These are phyloP conservation scores for Lithophane semibrunnea DNA, from an alignment of 2,888 invertebrate species.

Conservation along the genomic window DNA sequence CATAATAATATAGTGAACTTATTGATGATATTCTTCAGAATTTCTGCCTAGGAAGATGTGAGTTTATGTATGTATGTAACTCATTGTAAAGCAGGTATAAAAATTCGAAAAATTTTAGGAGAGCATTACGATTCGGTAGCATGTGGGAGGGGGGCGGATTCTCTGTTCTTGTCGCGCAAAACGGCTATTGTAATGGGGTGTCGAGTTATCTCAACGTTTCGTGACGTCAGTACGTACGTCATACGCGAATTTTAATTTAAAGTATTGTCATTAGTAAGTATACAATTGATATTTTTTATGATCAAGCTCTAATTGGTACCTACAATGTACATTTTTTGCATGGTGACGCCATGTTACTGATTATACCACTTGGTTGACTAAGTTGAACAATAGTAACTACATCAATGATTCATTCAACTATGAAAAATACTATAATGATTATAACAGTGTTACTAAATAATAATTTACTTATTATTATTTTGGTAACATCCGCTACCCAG, in stretches of 20 bases:
- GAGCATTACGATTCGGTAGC: neutral
- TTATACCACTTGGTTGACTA: neutral
- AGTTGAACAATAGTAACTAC: neutral
- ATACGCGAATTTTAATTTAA: neutral
- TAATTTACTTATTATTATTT: neutral
- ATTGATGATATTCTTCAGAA: too few relatives aligned
- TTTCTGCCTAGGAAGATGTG: too few relatives aligned
- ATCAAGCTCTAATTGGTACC: neutral
- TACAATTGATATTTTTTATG: neutral
- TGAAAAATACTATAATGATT: neutral
- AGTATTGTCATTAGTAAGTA: neutral
- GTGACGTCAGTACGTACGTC: neutral
- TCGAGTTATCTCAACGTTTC: neutral
- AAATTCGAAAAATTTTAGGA: neutral
- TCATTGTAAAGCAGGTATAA: neutral
- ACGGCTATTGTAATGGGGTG: too few relatives aligned
- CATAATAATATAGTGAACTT: too few relatives aligned
- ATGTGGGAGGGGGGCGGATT: too few relatives aligned
- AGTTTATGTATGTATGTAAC: too few relatives aligned
- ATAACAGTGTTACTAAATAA: neutral
- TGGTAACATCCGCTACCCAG: neutral
- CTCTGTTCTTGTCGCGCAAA: neutral
- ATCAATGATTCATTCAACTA: neutral
- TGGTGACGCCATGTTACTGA: neutral
- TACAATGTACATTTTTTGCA: too few relatives aligned